Evolutionary conservation across 2,113 vertebrate species (phyloP).

Genomic region (Cichladusa arquata): DNA sequence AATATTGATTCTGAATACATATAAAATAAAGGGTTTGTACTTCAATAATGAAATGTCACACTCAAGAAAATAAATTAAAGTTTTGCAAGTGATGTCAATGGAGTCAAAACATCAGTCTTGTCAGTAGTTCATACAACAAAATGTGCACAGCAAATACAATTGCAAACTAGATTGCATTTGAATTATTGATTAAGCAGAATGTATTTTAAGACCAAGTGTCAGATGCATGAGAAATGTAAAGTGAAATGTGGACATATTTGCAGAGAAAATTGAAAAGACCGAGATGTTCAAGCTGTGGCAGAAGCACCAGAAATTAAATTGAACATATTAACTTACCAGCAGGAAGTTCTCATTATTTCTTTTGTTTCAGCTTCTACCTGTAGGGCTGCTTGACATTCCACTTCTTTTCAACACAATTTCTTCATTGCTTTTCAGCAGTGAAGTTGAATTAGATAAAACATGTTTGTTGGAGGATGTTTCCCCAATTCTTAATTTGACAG

Average conservation of each 20-base stretch:
- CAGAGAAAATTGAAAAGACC: not conserved
- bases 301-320: not conserved
- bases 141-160: not conserved
- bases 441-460: not conserved
- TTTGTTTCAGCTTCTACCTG: not conserved
- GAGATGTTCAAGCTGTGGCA: not conserved
- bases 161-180: not conserved
- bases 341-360: not conserved
- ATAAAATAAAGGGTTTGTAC: not conserved
- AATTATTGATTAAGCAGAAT: not conserved
- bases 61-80: not conserved
- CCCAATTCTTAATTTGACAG: not conserved
- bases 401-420: not conserved
- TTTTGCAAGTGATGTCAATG: not conserved
- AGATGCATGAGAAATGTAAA: not conserved
- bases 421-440: not conserved
- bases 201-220: not conserved
- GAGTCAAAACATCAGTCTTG: not conserved
- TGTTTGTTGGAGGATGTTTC: not conserved
- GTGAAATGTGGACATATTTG: not conserved
- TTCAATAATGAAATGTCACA: not conserved
- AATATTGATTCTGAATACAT: not conserved
- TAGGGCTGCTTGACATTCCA: not conserved
- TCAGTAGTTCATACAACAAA: not conserved
- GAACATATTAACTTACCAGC: not conserved